These are phyloP conservation scores for Callyntrura guangdongensis DNA, from an alignment of 2,888 invertebrate species.

Conservation along the genomic window DNA sequence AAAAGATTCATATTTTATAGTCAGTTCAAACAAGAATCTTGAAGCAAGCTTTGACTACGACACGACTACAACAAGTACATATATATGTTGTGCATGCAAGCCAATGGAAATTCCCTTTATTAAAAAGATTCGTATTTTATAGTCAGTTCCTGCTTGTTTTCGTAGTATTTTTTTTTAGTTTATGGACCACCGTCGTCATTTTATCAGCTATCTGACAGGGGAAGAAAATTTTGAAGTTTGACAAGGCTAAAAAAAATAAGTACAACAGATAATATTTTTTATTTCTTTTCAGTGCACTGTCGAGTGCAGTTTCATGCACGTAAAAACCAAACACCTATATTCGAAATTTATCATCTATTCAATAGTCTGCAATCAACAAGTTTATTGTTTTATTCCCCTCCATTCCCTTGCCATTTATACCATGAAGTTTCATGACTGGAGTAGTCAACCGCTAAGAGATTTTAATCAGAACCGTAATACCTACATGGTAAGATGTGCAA, in stretches of 20 bases:
- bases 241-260: constrained; percentile 29
- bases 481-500: not conserved
- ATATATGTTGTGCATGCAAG: too few species aligned
- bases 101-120: not conserved
- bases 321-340: not conserved
- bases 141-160: not conserved
- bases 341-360: not conserved
- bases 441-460: not conserved
- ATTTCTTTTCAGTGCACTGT: not conserved
- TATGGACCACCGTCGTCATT: constrained; percentile 58
- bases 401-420: too few species aligned
- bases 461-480: not conserved
- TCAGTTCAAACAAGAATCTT: too few species aligned
- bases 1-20: not conserved
- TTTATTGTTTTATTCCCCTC: constrained; percentile 26
- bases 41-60: too few species aligned
- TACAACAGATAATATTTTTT: not conserved
- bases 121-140: not conserved
- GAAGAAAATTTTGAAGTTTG: constrained; percentile 43
- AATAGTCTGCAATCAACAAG: not conserved
- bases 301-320: not conserved
- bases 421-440: constrained; percentile 32
- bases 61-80: too few species aligned
- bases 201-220: constrained; percentile 62
- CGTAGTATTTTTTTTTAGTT: constrained; percentile 44